Percentiles rank a stretch among this genome's conserved stretches.
These are phyloP conservation scores for Sebastes trivittatus DNA, from an alignment of 2,797 vertebrate species.

Conservation along the genomic window DNA sequence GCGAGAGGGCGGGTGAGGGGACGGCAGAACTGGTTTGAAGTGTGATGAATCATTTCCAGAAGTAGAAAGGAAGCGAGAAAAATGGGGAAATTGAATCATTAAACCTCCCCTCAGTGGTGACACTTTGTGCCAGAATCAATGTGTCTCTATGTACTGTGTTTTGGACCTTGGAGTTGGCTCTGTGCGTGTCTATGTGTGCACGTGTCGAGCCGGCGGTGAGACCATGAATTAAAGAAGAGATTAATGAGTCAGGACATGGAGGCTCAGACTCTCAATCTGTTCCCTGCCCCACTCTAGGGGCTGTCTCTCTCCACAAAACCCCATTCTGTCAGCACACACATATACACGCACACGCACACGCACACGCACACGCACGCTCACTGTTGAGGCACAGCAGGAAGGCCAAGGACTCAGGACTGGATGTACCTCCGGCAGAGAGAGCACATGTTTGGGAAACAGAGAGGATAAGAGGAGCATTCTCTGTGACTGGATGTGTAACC, in stretches of 20 bases:
- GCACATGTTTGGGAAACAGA: constrained; percentile 8
- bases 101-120: constrained; percentile 30
- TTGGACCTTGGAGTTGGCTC: constrained; percentile 30
- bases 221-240: constrained; percentile 83
- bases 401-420: constrained; percentile 28
- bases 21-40: background rate
- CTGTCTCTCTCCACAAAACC: constrained; percentile 59
- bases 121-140: constrained; percentile 24
- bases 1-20: background rate
- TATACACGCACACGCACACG: constrained; percentile 32
- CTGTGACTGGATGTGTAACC: background rate
- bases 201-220: constrained; percentile 58
- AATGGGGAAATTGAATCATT: constrained; percentile 55
- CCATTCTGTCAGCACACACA: constrained; percentile 73
- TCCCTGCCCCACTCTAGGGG: constrained; percentile 69
- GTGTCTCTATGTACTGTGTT: background rate
- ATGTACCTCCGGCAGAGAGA: constrained; percentile 32
- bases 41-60: constrained; percentile 37
- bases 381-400: constrained; percentile 27
- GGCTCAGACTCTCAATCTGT: constrained; percentile 82
- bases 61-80: background rate
- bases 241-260: constrained; percentile 82
- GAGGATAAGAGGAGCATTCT: background rate
- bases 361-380: background rate
- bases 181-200: background rate